Evolutionary conservation across 2,888 invertebrate species (phyloP), one percentile per base, ranked within the genome.

Genomic region (Exephanes ischioxanthus): DNA sequence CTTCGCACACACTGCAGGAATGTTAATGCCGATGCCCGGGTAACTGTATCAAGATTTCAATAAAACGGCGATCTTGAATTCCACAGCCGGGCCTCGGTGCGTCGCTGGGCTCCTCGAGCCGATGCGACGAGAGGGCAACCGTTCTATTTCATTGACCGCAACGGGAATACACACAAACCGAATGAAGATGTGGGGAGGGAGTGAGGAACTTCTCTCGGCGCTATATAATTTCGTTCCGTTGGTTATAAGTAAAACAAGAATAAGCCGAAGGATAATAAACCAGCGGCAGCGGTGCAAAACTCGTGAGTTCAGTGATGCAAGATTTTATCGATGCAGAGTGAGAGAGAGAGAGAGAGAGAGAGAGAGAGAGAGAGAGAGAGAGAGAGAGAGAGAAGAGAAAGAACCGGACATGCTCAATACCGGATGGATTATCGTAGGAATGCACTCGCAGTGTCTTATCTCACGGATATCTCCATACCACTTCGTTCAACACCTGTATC

Each of bases 111-210:
- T 67, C 16, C 68, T 6, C 37, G 9, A 19, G 83, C 76, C 61
- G 37, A 75, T 79, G 71, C 45, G 14, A 14, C 45, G 0, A 45
- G 14, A 67, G 79, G 76, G 72, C 83, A 85, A 80, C 80, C 85
- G 85, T 85, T 85, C 83, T 85, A 83, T 85, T 85, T 83, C 85
- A 85, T 83, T 85, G 85, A 83, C 76, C 80, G 85, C 85, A 85
- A 85, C 85, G 83, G 85, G 83, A 85, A 80, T 80, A 77, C 53
- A 76, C 9, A 55, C 41, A 73, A 73, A 67, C 72, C n/a, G 55
- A 75, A 26, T 41, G 73, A 66, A 41, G 22, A 61, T 26, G n/a
- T n/a, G n/a, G n/a, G n/a, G n/a, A 79, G n/a, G 16, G 16, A 30
- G n/a, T 41, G 14, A 4, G 33, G 70, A n/a, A 51, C 19, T n/a